Percentiles rank a stretch among this genome's conserved stretches.
These are phyloP conservation scores for Drosophila dives DNA, from an alignment of 2,888 invertebrate species.

Conservation along the genomic window DNA sequence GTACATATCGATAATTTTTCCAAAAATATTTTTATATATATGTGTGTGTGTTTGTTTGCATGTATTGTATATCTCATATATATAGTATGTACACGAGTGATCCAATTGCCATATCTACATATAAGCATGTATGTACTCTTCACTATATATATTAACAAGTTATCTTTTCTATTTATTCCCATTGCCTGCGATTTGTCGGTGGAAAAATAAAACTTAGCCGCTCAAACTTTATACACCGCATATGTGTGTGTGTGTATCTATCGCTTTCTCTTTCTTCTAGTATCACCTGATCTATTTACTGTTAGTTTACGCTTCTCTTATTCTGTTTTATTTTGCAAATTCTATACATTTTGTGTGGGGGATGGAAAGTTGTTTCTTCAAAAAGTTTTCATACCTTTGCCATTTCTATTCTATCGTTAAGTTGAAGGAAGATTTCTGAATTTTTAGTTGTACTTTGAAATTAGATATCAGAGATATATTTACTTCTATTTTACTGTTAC, in stretches of 20 bases:
- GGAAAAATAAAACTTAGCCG: slow-evolving; percentile 64
- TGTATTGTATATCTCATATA: slow-evolving; percentile 28
- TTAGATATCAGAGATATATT: not conserved
- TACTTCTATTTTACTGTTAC: slow-evolving; percentile 3
- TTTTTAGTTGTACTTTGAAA: not conserved
- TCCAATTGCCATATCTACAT: slow-evolving; percentile 50
- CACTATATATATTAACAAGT: slow-evolving; percentile 31
- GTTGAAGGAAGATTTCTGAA: not conserved
- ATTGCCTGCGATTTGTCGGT: slow-evolving; percentile 62
- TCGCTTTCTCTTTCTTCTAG: not conserved
- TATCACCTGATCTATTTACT: slow-evolving; percentile 17
- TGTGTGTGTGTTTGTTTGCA: slow-evolving; percentile 3
- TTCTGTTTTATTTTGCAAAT: slow-evolving; percentile 2
- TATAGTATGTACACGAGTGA: slow-evolving; percentile 48
- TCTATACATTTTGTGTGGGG: slow-evolving; percentile 3
- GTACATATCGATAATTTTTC: slow-evolving; percentile 36
- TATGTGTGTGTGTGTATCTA: not conserved
- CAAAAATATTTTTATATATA: slow-evolving; percentile 62
- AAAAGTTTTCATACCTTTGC: not conserved
- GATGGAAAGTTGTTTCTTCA: not conserved
- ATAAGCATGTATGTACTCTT: slow-evolving; percentile 3
- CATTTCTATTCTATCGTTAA: slow-evolving; percentile 1
- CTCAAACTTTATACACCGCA: slow-evolving; percentile 21
- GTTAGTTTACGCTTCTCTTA: slow-evolving; percentile 18
- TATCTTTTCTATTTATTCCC: slow-evolving; percentile 27